Percentiles rank a stretch among this genome's conserved stretches.
phyloP scores from a whole-genome alignment of 30 jellyfish, hydroid and myxozoan genomes.

The Aurelia sp. region DNA sequence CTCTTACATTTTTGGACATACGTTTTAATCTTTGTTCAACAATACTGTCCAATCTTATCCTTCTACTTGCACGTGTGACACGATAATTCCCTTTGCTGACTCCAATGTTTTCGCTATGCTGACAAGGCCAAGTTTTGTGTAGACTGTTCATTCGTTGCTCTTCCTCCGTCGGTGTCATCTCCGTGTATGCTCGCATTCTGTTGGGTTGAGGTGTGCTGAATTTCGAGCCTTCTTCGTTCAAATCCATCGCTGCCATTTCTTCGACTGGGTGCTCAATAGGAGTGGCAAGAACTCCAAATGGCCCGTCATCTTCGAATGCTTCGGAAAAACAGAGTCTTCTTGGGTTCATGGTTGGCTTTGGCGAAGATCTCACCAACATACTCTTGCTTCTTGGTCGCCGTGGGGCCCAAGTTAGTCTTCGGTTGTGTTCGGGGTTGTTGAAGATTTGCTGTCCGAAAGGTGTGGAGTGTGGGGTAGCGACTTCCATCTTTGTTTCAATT shows the following conservation, averaged over 20 bases:
- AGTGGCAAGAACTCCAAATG: slow-evolving; percentile 32
- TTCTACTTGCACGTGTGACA: slow-evolving; percentile 52
- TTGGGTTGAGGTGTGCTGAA: slow-evolving; percentile 23
- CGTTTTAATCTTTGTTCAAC: slow-evolving; percentile 41
- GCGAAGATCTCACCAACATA: slow-evolving; percentile 22
- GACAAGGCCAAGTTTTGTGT: slow-evolving; percentile 2
- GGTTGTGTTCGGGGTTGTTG: slow-evolving; percentile 1
- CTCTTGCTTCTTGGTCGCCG: slow-evolving; percentile 47
- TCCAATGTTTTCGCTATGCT: neutral
- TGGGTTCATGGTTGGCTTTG: slow-evolving; percentile 22
- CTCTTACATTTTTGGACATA: slow-evolving; percentile 41
- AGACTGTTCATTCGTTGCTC: slow-evolving; percentile 29
- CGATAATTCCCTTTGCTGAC: slow-evolving; percentile 1
- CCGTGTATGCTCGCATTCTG: slow-evolving; percentile 20
- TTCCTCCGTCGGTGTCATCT: slow-evolving; percentile 56
- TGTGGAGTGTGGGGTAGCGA: neutral
- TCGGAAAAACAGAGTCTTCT: slow-evolving; percentile 52
- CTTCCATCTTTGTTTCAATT: neutral
- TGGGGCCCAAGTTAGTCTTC: slow-evolving; percentile 68
- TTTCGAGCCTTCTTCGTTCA: neutral
- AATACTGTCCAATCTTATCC: slow-evolving; percentile 48
- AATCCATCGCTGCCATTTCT: slow-evolving; percentile 23
- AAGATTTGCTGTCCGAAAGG: slow-evolving; percentile 12
- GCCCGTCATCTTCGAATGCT: slow-evolving; percentile 62
- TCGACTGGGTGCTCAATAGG: slow-evolving; percentile 42